These are phyloP conservation scores for Apantesis nais DNA, from an alignment of 2,888 invertebrate species.

Conservation along the genomic window DNA sequence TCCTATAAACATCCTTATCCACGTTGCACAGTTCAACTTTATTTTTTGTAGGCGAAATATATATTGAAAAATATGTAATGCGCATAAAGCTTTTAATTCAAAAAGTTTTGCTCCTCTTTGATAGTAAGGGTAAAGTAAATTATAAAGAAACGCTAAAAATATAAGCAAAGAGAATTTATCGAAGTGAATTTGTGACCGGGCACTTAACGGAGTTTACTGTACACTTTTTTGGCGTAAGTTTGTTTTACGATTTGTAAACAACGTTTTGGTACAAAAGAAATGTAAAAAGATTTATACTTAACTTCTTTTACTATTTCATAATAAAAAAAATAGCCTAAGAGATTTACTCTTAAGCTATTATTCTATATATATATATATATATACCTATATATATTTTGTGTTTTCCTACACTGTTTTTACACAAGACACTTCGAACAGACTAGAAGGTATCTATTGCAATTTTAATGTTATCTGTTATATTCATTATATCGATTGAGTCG, in stretches of 20 bases:
- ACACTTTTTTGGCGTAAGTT: conserved; percentile 9
- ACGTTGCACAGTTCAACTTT: not conserved
- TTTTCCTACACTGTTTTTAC: too few relatives aligned
- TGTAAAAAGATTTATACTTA: not conserved
- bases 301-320: not conserved
- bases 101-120: conserved; percentile 15
- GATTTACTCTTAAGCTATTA: too few relatives aligned
- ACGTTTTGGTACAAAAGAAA: not conserved
- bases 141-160: conserved; percentile 21
- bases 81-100: conserved; percentile 12
- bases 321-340: not conserved
- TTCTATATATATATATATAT: too few relatives aligned
- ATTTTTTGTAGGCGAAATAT: not conserved
- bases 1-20: conserved; percentile 2
- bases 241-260: conserved; percentile 16
- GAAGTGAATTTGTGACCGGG: conserved; percentile 19
- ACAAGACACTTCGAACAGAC: too few relatives aligned
- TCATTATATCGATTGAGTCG: too few relatives aligned
- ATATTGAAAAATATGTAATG: conserved; percentile 4
- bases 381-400: too few relatives aligned
- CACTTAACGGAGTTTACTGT: conserved; percentile 18
- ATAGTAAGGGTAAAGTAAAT: conserved; percentile 24
- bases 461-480: too few relatives aligned
- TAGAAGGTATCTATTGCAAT: too few relatives aligned
- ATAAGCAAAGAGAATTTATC: conserved; percentile 18